A percentile compares a stretch with the other conserved stretches of the same genome.
These are phyloP conservation scores for Rhodophaea formosa DNA, from an alignment of 2,888 invertebrate species.

Conservation along the genomic window DNA sequence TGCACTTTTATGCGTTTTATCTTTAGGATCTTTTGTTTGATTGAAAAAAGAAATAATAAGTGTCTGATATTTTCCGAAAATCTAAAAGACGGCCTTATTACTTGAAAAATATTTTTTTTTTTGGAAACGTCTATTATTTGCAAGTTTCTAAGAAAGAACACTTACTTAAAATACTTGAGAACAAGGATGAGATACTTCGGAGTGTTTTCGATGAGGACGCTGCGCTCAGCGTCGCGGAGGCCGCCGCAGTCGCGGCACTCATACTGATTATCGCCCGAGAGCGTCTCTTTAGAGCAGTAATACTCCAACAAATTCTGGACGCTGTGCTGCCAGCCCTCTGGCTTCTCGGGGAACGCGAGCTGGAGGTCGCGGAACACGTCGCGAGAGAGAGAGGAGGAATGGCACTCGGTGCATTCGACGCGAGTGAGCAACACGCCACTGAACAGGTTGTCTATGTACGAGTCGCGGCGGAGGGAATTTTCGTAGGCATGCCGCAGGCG, in stretches of 20 bases:
- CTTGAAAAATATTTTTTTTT: too few species aligned
- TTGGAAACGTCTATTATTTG: too few species aligned
- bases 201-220: slow-evolving; percentile 82
- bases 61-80: too few species aligned
- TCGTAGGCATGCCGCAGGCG: slow-evolving; percentile 45
- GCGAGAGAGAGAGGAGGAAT: slow-evolving; percentile 85
- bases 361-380: slow-evolving; percentile 92
- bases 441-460: slow-evolving; percentile 85
- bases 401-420: slow-evolving; percentile 87
- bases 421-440: slow-evolving; percentile 89
- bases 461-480: slow-evolving; percentile 50
- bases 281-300: slow-evolving; percentile 88
- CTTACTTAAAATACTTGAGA: slow-evolving; percentile 87
- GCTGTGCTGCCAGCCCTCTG: slow-evolving; percentile 73
- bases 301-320: slow-evolving; percentile 90
- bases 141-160: too few species aligned
- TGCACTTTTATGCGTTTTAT: too few species aligned
- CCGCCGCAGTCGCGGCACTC: slow-evolving; percentile 88
- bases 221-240: slow-evolving; percentile 87
- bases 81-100: too few species aligned
- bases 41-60: too few species aligned
- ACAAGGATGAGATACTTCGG: slow-evolving; percentile 91
- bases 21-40: too few species aligned
- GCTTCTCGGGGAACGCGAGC: slow-evolving; percentile 85
- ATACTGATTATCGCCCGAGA: slow-evolving; percentile 91